Evolutionary conservation across 2,797 vertebrate genomes (phyloP), one percentile per base, ranked within the genome.

Genomic region (Helicolenus hilgendorfi): DNA sequence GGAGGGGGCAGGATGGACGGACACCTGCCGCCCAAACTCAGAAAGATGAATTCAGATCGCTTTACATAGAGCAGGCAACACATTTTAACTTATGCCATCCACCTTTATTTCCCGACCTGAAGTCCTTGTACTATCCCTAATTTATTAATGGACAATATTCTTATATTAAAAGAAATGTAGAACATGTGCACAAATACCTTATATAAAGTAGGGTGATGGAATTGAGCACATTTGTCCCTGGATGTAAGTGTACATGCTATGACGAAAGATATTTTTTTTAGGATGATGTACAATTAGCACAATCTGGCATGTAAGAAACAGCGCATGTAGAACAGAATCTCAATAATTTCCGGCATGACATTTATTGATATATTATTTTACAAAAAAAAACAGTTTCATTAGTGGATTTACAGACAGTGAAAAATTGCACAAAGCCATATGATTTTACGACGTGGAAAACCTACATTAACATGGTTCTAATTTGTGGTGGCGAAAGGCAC

Each of bases 31-130:
- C 98, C 99, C 64, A 99, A 99, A 97, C 98, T 99, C 96, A 96
- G 99, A 79, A 99, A 99, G 96, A 99, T 99, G 99, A 99, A 99
- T 95, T 99, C 99, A 0, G 99, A 99, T 87, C 97, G 99, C 69
- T 99, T 99, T 88, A 99, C 99, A 96, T 99, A 99, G 94, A 97
- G 96, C 82, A 85, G 74, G 65, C 83, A 33, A 81, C 77, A 45
- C 80, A 85, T 93, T 94, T 93, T 87, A 93, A 84, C 83, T 90
- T 78, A 85, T 84, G 85, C 90, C 89, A 60, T 70, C 69, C 68
- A 53, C 83, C 79, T 88, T 90, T 88, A 65, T 82, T 77, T 31
- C 84, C 83, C 83, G 81, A 76, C 87, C 72, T 71, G 75, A 92
- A 91, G 85, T 84, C 88, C 90, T 95, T 94, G 92, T 95, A 93